These are phyloP conservation scores for Microcebus murinus DNA, from an alignment of 2,113 vertebrate species.

Conservation along the genomic window DNA sequence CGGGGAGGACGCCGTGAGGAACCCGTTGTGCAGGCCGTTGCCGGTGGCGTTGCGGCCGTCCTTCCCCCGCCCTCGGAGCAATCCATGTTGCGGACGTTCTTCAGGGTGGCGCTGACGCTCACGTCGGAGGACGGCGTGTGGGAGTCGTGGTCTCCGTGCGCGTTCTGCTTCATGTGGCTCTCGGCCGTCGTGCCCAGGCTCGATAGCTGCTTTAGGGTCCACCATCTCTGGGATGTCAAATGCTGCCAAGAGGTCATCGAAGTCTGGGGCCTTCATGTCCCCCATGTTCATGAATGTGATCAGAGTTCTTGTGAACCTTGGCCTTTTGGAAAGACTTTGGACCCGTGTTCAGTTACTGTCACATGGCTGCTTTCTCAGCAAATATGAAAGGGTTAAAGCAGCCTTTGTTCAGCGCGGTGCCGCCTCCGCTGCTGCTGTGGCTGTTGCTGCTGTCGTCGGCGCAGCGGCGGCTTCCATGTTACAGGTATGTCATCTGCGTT, in stretches of 20 bases:
- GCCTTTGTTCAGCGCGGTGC: slow-evolving; percentile 54
- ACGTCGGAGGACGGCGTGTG: slow-evolving; percentile 89
- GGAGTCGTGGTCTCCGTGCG: slow-evolving; percentile 88
- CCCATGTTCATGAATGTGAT: slow-evolving; percentile 93
- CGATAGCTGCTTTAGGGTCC: slow-evolving; percentile 97
- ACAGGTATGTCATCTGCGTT: too few species aligned
- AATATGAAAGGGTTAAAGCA: slow-evolving; percentile 90
- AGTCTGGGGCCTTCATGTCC: slow-evolving; percentile 99
- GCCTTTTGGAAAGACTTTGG: slow-evolving; percentile 84
- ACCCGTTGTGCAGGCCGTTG: slow-evolving; percentile 93
- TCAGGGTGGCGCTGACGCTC: slow-evolving; percentile 97
- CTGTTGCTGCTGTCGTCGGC: too few species aligned
- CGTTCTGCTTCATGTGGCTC: slow-evolving; percentile 89
- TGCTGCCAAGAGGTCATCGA: slow-evolving; percentile 98
- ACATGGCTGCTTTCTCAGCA: slow-evolving; percentile 85
- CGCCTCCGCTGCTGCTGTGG: too few species aligned
- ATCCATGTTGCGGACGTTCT: slow-evolving; percentile 93
- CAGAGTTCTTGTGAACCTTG: slow-evolving; percentile 86
- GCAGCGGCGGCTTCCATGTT: too few species aligned
- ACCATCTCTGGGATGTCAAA: slow-evolving; percentile 99
- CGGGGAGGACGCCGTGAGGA: slow-evolving; percentile 82
- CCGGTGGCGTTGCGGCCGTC: slow-evolving; percentile 86
- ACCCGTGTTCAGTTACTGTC: slow-evolving; percentile 85
- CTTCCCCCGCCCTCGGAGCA: slow-evolving; percentile 87
- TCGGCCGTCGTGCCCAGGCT: slow-evolving; percentile 96